These are phyloP conservation scores for Alouatta palliata DNA, from an alignment of 2,113 vertebrate genomes.

Conservation along the genomic window DNA sequence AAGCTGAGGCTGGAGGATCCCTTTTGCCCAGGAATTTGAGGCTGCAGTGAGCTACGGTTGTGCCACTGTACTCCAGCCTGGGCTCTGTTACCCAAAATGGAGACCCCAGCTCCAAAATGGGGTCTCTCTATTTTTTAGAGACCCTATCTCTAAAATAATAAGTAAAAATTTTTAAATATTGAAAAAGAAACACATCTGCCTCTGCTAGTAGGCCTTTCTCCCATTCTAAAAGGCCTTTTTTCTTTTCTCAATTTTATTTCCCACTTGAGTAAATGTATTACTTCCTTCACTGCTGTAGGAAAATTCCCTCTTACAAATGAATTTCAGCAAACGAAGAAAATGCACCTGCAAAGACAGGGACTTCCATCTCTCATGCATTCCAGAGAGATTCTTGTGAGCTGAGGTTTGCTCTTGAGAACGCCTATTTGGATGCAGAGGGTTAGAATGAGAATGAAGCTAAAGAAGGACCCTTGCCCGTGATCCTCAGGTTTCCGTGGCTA, in stretches of 20 bases:
- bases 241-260: slow-evolving; percentile 21
- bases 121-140: background rate
- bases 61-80: background rate
- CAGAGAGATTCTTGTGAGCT: background rate
- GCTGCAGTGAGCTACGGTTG: background rate
- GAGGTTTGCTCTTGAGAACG: background rate
- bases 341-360: background rate
- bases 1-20: background rate
- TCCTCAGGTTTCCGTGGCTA: background rate
- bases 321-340: background rate
- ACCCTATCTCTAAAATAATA: background rate
- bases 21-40: background rate
- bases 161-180: background rate
- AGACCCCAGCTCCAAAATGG: background rate
- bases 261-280: background rate
- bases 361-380: background rate
- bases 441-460: background rate
- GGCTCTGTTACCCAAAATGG: no score
- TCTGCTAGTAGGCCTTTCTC: background rate
- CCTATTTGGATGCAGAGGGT: background rate
- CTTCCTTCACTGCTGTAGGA: background rate
- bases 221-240: background rate
- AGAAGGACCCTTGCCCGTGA: background rate
- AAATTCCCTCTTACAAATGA: background rate
- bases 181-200: background rate